A percentile compares a stretch with the other conserved stretches of the same genome.
phyloP scores from a whole-genome alignment of 2,888 invertebrate genomes.

The Theretra japonica region DNA sequence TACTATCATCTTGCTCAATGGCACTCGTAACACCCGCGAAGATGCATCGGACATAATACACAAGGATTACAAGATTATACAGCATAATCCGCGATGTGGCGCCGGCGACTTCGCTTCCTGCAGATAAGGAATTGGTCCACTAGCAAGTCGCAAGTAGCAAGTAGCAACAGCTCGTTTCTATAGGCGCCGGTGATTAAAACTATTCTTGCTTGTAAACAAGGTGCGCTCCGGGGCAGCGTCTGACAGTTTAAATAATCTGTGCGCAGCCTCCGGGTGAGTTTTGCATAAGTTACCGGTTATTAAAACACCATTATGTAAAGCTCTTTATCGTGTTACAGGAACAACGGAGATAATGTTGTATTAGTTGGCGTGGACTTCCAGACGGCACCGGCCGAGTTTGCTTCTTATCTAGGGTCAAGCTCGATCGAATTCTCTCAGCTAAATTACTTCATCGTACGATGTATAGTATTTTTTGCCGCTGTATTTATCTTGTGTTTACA shows the following conservation, averaged over 20 bases:
- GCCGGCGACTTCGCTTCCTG: slow-evolving; percentile 74
- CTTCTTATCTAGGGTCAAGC: slow-evolving; percentile 40
- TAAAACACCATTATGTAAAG: slow-evolving; percentile 23
- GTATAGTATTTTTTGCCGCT: slow-evolving; percentile 3
- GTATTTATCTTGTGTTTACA: slow-evolving; percentile 12
- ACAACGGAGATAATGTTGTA: slow-evolving; percentile 7
- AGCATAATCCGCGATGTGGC: slow-evolving; percentile 68
- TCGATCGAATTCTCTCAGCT: slow-evolving; percentile 29
- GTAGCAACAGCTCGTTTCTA: slow-evolving; percentile 52
- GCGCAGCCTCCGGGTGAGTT: slow-evolving; percentile 14
- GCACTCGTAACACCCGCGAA: slow-evolving; percentile 13
- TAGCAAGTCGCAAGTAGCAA: slow-evolving; percentile 12
- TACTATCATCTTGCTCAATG: slow-evolving; percentile 20
- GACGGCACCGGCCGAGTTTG: slow-evolving; percentile 28
- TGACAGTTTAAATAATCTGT: slow-evolving; percentile 21
- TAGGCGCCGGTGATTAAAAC: slow-evolving; percentile 33
- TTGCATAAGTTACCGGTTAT: slow-evolving; percentile 15
- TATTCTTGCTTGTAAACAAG: slow-evolving; percentile 15
- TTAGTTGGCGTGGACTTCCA: slow-evolving; percentile 28
- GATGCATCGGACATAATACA: slow-evolving; percentile 39
- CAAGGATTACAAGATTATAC: slow-evolving; percentile 63
- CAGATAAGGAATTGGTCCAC: slow-evolving; percentile 63
- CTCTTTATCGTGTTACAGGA: slow-evolving; percentile 22
- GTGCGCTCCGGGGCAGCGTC: slow-evolving; percentile 1
- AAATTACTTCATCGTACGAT: slow-evolving; percentile 14